phyloP scores from a whole-genome alignment of 2,113 vertebrate species.

The Petromus typicus region DNA sequence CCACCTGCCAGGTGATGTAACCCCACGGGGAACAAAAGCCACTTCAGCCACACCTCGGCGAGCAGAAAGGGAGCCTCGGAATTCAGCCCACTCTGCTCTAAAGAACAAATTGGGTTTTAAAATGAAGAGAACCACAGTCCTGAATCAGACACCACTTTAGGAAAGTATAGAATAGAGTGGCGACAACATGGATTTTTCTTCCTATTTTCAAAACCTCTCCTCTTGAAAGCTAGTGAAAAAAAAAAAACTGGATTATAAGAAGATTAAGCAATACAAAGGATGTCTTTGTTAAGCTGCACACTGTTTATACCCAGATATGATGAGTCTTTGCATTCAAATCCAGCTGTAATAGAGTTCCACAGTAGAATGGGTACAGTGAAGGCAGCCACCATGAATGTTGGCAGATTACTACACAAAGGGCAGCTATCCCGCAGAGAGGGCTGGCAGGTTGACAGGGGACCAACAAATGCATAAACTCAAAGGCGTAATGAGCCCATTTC shows the following conservation, averaged over 20 bases:
- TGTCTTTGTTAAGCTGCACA: constrained; percentile 59
- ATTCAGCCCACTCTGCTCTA: background rate
- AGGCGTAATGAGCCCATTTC: constrained; percentile 71
- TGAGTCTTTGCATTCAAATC: constrained; percentile 75
- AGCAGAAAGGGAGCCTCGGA: constrained; percentile 12
- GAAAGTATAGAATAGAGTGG: background rate
- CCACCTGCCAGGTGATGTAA: constrained; percentile 61
- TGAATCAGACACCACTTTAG: background rate
- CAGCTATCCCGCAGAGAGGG: constrained; percentile 57
- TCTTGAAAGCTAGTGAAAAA: constrained; percentile 56
- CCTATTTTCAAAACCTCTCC: constrained; percentile 65
- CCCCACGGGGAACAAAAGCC: constrained; percentile 56
- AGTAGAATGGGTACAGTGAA: constrained; percentile 67
- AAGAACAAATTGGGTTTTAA: constrained; percentile 38
- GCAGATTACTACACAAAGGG: constrained; percentile 73
- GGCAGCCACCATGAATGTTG: constrained; percentile 3
- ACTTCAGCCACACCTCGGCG: constrained; percentile 53
- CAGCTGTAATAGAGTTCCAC: constrained; percentile 59
- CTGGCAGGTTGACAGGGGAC: constrained; percentile 68
- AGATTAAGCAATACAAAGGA: constrained; percentile 73
- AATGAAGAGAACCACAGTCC: background rate
- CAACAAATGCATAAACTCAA: constrained; percentile 75
- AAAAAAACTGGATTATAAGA: constrained; percentile 35
- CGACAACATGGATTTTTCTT: constrained; percentile 38
- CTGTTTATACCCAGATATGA: constrained; percentile 79